A percentile compares a stretch with the other conserved stretches of the same genome.
Evolutionary conservation across 2,113 vertebrate species (phyloP).

Genomic region (Microtus richardsoni): DNA sequence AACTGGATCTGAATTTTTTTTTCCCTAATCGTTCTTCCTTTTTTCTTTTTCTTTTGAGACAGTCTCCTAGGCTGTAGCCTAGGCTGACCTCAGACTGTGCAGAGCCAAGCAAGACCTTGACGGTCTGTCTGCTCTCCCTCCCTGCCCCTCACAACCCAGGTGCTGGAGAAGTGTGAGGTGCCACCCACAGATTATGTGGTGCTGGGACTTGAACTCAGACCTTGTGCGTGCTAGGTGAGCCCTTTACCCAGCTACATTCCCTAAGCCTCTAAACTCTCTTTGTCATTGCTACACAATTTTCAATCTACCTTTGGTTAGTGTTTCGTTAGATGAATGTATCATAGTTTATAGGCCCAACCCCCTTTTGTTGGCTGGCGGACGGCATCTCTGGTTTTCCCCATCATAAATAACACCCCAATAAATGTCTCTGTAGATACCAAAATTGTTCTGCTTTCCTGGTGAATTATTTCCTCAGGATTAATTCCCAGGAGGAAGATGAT

Average conservation of each 20-base stretch:
- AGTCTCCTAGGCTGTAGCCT: background rate
- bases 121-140: background rate
- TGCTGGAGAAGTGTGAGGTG: background rate
- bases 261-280: background rate
- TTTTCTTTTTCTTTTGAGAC: no score
- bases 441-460: conserved; percentile 52
- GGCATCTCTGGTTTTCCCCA: background rate
- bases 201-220: background rate
- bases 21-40: background rate
- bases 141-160: no score
- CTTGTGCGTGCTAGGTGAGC: background rate
- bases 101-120: background rate
- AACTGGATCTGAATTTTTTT: background rate
- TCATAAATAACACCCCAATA: conserved; percentile 65
- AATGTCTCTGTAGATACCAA: conserved; percentile 64
- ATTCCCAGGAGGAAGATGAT: conserved; percentile 76
- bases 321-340: background rate
- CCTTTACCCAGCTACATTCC: background rate
- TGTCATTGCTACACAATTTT: background rate
- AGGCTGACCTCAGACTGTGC: background rate
- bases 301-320: no score
- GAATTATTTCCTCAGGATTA: conserved; percentile 71
- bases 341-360: background rate
- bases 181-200: background rate
- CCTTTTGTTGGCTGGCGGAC: background rate